Percentiles rank a stretch among this genome's conserved stretches.
Conservation (phyloP, 2,888 invertebrate genomes). For the Sipha maydis region DNA sequence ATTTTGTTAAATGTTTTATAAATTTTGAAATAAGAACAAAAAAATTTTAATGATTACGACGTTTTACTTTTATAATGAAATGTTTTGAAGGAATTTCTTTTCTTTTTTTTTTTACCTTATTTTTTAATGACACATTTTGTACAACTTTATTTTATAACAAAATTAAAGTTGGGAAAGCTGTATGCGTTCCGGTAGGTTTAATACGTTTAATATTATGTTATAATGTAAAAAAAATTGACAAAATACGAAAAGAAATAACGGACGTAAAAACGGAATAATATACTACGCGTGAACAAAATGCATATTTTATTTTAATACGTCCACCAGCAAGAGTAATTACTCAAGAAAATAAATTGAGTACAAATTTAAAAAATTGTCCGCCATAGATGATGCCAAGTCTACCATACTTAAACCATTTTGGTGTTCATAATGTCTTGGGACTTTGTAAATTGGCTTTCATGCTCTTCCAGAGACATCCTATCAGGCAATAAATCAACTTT, state of each 20-base stretch:
- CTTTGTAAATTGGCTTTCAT: conserved; percentile 28
- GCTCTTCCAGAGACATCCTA: conserved; percentile 23
- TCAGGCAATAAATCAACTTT: conserved; percentile 45
- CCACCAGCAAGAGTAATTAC: not conserved
- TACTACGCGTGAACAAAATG: not conserved
- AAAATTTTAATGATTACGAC: not conserved
- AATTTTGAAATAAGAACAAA: too few species aligned
- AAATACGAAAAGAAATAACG: not conserved
- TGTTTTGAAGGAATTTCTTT: not conserved
- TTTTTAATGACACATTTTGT: not conserved
- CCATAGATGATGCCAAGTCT: not conserved
- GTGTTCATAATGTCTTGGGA: not conserved
- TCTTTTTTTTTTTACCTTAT: not conserved
- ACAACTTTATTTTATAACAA: not conserved
- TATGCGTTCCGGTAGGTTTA: not conserved
- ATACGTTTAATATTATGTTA: not conserved
- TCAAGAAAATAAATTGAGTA: not conserved
- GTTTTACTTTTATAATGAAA: not conserved
- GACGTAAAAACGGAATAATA: not conserved
- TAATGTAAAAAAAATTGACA: not conserved
- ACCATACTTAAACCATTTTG: not conserved
- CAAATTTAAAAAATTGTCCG: not conserved
- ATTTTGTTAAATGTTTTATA: too few species aligned
- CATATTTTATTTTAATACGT: not conserved
- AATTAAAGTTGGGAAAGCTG: not conserved